Evolutionary conservation across 2,797 vertebrate genomes (phyloP).

Genomic region (Poecilia velifera): DNA sequence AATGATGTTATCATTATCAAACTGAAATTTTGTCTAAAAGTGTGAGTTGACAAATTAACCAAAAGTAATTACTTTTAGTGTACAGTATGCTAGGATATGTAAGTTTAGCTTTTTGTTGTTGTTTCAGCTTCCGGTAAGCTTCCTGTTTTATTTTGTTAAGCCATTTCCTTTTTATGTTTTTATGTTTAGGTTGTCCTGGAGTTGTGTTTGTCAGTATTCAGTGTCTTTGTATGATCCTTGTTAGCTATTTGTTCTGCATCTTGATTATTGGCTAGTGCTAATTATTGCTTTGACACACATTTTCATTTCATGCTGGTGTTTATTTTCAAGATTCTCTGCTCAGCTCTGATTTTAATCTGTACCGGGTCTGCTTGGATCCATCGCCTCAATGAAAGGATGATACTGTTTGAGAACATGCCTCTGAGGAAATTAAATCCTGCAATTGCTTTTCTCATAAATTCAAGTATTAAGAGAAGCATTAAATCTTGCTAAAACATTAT

Average conservation of each 20-base stretch:
- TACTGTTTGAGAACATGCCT: background rate
- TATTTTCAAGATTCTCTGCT: background rate
- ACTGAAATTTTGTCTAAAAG: background rate
- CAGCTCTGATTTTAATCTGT: background rate
- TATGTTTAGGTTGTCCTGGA: background rate
- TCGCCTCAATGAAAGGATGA: background rate
- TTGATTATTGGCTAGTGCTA: background rate
- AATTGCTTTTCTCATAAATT: background rate
- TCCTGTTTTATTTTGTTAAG: conserved; percentile 1
- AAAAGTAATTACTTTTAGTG: background rate
- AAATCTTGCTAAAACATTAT: background rate
- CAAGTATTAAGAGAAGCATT: background rate
- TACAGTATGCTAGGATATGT: background rate
- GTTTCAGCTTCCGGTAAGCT: background rate
- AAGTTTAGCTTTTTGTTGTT: background rate
- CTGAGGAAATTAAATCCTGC: background rate
- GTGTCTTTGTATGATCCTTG: background rate
- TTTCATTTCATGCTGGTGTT: background rate
- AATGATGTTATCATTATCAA: background rate
- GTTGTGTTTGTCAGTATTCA: background rate
- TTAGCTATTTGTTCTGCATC: background rate
- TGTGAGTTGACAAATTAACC: background rate
- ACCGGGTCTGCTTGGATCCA: background rate
- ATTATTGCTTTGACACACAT: background rate
- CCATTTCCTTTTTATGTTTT: background rate